phyloP scores from a whole-genome alignment of 2,888 invertebrate genomes.

The Pollenia labialis region DNA sequence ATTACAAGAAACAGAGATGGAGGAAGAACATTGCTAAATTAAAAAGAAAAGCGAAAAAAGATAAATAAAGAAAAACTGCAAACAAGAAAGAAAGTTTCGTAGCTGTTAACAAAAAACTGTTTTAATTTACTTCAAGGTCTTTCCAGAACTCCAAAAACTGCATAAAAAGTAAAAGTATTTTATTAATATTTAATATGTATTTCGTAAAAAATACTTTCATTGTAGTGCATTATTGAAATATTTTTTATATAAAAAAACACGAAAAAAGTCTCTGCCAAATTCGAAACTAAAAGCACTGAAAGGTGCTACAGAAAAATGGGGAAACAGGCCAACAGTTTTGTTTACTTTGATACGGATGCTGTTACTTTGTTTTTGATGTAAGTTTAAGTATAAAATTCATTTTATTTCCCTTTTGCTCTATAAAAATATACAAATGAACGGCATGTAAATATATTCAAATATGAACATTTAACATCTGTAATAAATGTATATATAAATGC shows the following conservation, averaged over 20 bases:
- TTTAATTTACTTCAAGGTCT: too few relatives aligned
- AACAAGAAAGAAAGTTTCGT: too few relatives aligned
- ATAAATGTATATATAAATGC: neutral
- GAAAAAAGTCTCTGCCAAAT: slow-evolving; percentile 1
- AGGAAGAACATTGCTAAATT: too few relatives aligned
- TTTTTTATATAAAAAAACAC: neutral
- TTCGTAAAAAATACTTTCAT: slow-evolving; percentile 3
- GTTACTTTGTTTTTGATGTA: slow-evolving; percentile 28
- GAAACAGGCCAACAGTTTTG: slow-evolving; percentile 17
- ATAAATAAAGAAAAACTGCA: too few relatives aligned
- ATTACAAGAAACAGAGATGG: too few relatives aligned
- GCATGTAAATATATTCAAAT: neutral
- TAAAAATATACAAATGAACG: neutral
- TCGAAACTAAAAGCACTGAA: slow-evolving; percentile 6
- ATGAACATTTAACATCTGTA: neutral
- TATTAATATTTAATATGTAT: too few relatives aligned
- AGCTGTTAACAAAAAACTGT: too few relatives aligned
- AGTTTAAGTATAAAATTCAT: slow-evolving; percentile 38
- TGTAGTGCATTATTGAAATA: neutral
- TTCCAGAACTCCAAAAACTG: too few relatives aligned
- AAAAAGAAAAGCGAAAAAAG: too few relatives aligned
- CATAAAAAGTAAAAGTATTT: too few relatives aligned
- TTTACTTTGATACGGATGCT: slow-evolving; percentile 22
- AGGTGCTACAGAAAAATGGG: slow-evolving; percentile 14
- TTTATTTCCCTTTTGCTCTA: slow-evolving; percentile 23